phyloP scores from a whole-genome alignment of 2,113 vertebrate genomes.

The Peromyscus polionotus region DNA sequence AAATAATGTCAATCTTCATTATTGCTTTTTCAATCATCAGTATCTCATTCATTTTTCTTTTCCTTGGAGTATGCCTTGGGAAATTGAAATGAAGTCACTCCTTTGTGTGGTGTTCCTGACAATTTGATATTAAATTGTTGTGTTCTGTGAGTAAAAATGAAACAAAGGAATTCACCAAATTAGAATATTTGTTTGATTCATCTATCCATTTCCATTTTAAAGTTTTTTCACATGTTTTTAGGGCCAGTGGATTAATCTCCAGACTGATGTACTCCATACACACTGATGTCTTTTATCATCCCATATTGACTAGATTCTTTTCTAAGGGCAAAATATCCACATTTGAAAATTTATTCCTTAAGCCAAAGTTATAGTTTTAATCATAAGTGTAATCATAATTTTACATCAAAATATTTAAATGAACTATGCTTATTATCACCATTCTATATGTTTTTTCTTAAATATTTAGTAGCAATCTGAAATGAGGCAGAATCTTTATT shows the following conservation, averaged over 20 bases:
- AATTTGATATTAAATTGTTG: not conserved
- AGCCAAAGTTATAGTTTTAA: not conserved
- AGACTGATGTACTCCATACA: not conserved
- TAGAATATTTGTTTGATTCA: not conserved
- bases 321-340: not conserved
- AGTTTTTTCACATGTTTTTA: not conserved
- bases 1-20: not conserved
- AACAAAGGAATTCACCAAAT: not conserved
- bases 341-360: not conserved
- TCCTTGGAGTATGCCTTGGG: not conserved
- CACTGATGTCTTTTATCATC: not conserved
- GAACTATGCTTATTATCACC: not conserved
- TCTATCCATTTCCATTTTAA: not conserved
- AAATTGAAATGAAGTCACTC: not conserved
- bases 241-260: not conserved
- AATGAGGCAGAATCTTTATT: not conserved
- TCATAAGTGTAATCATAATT: not conserved
- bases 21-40: not conserved
- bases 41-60: constrained; percentile 12
- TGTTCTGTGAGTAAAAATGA: not conserved
- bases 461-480: not conserved
- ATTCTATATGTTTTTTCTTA: not conserved
- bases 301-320: not conserved
- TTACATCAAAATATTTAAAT: not conserved
- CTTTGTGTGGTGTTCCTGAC: not conserved